These are phyloP conservation scores for Meriones psammophilus DNA, from an alignment of 2,797 vertebrate species.

Conservation along the genomic window DNA sequence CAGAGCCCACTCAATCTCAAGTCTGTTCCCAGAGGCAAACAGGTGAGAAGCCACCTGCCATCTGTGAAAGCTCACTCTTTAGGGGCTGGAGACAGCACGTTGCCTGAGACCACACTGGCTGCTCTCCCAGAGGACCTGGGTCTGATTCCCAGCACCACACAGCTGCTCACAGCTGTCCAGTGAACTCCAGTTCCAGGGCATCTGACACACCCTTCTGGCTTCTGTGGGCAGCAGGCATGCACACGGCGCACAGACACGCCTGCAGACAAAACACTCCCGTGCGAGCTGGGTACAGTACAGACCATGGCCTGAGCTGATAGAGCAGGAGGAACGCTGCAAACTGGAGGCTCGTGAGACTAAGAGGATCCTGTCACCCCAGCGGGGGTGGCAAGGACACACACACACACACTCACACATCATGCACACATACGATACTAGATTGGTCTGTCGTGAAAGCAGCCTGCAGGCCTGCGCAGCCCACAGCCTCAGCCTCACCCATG, in stretches of 20 bases:
- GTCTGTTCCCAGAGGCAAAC: neutral
- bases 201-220: neutral
- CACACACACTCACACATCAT: neutral
- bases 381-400: neutral
- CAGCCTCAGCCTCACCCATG: neutral
- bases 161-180: no score
- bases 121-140: neutral
- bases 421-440: neutral
- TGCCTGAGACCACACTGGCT: no score
- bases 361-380: neutral
- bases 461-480: neutral
- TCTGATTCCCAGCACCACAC: neutral
- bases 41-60: neutral
- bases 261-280: neutral
- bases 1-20: neutral
- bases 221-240: neutral
- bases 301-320: neutral
- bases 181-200: neutral
- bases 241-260: neutral
- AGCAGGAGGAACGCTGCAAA: neutral
- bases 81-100: no score
- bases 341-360: neutral
- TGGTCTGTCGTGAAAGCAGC: fast-evolving
- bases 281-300: neutral
- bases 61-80: neutral